Evolutionary conservation across 2,113 vertebrate genomes (phyloP), one percentile per base, ranked within the genome.

Genomic region (Corythornis vintsioides): DNA sequence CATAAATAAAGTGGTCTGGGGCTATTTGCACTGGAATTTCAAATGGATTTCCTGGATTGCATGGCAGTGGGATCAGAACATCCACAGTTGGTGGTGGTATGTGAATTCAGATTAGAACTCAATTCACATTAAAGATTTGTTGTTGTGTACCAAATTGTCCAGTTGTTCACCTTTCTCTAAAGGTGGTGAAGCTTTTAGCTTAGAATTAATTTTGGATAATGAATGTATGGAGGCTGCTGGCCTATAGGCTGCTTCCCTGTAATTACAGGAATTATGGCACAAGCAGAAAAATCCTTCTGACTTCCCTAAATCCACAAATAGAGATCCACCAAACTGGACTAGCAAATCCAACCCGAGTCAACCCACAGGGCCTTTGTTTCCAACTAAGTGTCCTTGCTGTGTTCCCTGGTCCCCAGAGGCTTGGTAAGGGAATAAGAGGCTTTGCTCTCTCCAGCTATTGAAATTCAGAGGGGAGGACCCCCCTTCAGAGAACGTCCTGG

Each of bases 371-470:
- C 59, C 56, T 96, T 94, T 95, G 82, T 94, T 91, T 84, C 45
- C 89, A 77, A 1, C 28, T 89, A 89, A 92, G 92, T 93, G 78
- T 86, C 79, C 81, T 89, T 76, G 18, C 67, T 82, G 67, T 89
- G 86, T 92, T 89, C 59, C 52, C 53, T 90, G 84, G 81, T 93
- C 78, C 90, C 60, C 74, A 10, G 92, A 91, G 94, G 71, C 67
- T 48, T 78, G 74, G 25, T 80, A 40, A 85, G 78, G 70, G 50
- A 74, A 79, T 96, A 93, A 94, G 78, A 89, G 52, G 74, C 77
- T 87, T 87, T 90, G 94, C 57, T 63, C 61, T 90, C 92, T 85
- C 94, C 33, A 73, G 86, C 94, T 92, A 92, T 96, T 95, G 96
- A 95, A 95, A 96, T 94, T 93, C 84, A 73, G 89, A 76, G 43